Conservation (phyloP, 2,888 invertebrate genomes). For the Melinaea menophilus region DNA sequence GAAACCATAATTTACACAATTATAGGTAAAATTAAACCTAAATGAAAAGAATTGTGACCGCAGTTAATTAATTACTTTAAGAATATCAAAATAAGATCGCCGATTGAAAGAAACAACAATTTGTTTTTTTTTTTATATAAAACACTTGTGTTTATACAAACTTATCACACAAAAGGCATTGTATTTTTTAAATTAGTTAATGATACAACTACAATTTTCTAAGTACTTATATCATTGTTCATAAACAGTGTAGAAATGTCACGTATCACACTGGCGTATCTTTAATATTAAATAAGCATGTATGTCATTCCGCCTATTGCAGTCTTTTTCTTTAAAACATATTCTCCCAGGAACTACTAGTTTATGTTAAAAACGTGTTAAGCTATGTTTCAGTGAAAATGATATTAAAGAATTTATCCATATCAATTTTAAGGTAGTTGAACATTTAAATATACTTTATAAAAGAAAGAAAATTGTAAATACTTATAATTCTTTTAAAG, state of each 20-base stretch:
- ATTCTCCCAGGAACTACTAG: conserved; percentile 4
- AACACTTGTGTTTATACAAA: too few relatives aligned
- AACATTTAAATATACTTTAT: not conserved
- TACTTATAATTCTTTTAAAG: not conserved
- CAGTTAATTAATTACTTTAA: too few relatives aligned
- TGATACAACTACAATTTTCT: not conserved
- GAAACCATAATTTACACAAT: too few relatives aligned
- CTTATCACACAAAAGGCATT: too few relatives aligned
- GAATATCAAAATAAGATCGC: too few relatives aligned
- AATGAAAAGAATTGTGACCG: too few relatives aligned
- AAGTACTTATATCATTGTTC: conserved; percentile 7
- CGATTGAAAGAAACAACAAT: too few relatives aligned
- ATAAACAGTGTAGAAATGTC: conserved; percentile 14
- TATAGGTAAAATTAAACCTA: too few relatives aligned
- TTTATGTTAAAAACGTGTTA: conserved; percentile 7
- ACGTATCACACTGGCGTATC: conserved; percentile 3
- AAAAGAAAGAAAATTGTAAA: not conserved
- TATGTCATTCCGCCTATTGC: conserved; percentile 12
- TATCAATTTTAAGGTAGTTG: not conserved
- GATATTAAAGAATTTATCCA: not conserved
- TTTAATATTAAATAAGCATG: conserved; percentile 16
- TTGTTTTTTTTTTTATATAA: too few relatives aligned
- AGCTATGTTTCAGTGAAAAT: not conserved
- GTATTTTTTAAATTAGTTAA: too few relatives aligned
- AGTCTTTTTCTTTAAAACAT: conserved; percentile 4